phyloP scores from a whole-genome alignment of 2,113 vertebrate genomes.

The Scomber scombrus region DNA sequence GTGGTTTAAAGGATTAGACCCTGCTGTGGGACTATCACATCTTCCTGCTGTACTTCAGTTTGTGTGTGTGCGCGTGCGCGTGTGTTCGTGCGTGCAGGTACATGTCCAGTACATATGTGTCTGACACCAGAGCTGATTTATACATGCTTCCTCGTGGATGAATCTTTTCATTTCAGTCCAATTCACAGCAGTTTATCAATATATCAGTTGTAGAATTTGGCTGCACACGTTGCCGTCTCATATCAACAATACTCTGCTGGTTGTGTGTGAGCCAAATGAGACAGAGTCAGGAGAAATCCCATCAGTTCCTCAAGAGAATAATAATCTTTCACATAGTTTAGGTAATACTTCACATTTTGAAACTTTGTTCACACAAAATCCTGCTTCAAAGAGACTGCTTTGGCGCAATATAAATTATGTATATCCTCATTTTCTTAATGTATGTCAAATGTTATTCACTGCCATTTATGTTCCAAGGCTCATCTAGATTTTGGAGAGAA shows the following conservation, averaged over 20 bases:
- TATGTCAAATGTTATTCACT: background rate
- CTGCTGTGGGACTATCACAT: conserved; percentile 44
- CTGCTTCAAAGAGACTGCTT: background rate
- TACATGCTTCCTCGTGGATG: conserved; percentile 26
- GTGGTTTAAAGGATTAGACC: conserved; percentile 69
- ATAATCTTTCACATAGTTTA: background rate
- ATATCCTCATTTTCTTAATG: background rate
- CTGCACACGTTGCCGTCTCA: background rate
- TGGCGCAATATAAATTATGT: background rate
- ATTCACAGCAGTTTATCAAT: conserved; percentile 21
- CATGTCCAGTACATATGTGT: conserved; percentile 23
- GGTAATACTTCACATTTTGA: conserved; percentile 6
- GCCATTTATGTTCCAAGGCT: background rate
- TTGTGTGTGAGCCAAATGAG: conserved; percentile 16
- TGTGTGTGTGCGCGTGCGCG: background rate
- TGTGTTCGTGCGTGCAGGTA: background rate
- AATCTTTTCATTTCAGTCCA: conserved; percentile 46
- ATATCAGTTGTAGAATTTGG: conserved; percentile 34
- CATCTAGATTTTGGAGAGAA: background rate
- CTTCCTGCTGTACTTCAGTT: conserved; percentile 24
- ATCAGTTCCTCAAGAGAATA: background rate
- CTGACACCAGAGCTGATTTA: conserved; percentile 55
- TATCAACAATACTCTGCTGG: background rate
- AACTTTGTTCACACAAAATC: background rate
- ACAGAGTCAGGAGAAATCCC: background rate